Evolutionary conservation across 2,888 invertebrate species (phyloP).

Genomic region (Cephus pygmeus): DNA sequence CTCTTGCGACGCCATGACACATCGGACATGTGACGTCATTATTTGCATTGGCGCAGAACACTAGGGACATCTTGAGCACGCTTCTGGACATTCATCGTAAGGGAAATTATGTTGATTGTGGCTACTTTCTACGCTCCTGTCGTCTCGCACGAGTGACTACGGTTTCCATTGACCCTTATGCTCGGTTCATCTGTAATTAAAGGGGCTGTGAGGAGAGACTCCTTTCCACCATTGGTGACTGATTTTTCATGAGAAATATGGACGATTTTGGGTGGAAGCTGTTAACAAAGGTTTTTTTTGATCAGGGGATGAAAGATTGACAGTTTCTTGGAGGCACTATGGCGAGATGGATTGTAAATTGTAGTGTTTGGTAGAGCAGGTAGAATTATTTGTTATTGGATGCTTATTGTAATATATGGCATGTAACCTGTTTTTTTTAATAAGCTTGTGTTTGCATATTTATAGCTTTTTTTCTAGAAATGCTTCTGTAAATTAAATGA

Average conservation of each 20-base stretch:
- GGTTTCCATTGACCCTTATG: neutral
- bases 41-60: neutral
- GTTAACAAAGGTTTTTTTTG: neutral
- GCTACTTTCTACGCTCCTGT: neutral
- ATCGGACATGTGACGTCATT: neutral
- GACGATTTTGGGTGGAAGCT: neutral
- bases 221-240: neutral
- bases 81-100: neutral
- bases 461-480: neutral
- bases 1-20: conserved; percentile 21
- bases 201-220: neutral
- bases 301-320: neutral
- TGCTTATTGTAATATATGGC: neutral
- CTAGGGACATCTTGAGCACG: neutral
- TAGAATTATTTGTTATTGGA: neutral
- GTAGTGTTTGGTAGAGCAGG: neutral
- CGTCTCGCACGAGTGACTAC: neutral
- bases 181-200: neutral
- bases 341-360: neutral
- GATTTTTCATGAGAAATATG: neutral
- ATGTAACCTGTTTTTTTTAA: neutral
- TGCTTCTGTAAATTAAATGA: neutral
- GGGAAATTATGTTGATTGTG: neutral
- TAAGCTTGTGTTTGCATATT: neutral
- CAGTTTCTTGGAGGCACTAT: neutral